A percentile compares a stretch with the other conserved stretches of the same genome.
Evolutionary conservation across 2,113 vertebrate genomes (phyloP).

Genomic region (Ceuthmochares aereus): DNA sequence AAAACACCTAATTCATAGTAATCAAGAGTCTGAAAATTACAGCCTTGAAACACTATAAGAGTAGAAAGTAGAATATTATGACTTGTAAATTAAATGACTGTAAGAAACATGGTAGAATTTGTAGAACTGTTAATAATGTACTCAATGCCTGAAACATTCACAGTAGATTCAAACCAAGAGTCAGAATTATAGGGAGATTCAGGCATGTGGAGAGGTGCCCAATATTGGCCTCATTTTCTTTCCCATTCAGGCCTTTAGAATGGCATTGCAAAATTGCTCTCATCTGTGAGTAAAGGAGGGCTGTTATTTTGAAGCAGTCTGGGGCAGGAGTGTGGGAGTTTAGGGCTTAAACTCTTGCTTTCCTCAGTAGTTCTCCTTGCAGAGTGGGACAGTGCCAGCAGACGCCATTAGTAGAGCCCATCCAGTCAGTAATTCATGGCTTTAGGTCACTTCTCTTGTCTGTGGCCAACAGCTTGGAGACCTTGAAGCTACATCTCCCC

Average conservation of each 20-base stretch:
- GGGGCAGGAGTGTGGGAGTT: neutral
- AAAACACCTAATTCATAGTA: neutral
- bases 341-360: neutral
- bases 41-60: neutral
- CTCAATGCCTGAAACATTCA: neutral
- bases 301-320: neutral
- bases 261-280: neutral
- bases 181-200: neutral
- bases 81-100: neutral
- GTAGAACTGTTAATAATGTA: neutral
- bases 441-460: neutral
- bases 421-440: neutral
- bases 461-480: neutral
- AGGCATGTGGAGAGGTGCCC: neutral
- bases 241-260: neutral
- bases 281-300: neutral
- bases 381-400: neutral
- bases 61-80: neutral
- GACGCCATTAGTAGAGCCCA: neutral
- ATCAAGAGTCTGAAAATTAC: neutral
- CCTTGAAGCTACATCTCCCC: neutral
- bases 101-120: neutral
- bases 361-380: neutral
- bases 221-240: neutral
- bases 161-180: neutral